A percentile compares a stretch with the other conserved stretches of the same genome.
These are phyloP conservation scores for Netelia melanura DNA, from an alignment of 2,888 invertebrate species.

Conservation along the genomic window DNA sequence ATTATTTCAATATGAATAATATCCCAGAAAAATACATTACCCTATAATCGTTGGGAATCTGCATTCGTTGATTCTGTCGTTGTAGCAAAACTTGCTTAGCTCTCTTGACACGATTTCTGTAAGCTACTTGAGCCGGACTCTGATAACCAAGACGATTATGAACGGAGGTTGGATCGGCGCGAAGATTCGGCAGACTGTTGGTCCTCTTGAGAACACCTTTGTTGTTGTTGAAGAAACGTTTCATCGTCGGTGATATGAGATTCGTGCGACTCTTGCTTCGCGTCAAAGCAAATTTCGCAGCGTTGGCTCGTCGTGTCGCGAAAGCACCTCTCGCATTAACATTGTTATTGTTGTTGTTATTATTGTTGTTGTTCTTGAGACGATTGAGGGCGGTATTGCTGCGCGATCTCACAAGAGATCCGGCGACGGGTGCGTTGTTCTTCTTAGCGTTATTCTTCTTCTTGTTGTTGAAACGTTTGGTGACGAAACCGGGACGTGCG, in stretches of 20 bases:
- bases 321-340: conserved; percentile 74
- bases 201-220: conserved; percentile 78
- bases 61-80: conserved; percentile 79
- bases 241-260: conserved; percentile 70
- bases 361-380: conserved; percentile 55
- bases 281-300: conserved; percentile 76
- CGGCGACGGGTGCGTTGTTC: conserved; percentile 22
- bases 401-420: conserved; percentile 74
- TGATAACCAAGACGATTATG: conserved; percentile 83
- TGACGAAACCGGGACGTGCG: conserved; percentile 77
- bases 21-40: conserved; percentile 71
- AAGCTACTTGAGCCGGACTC: conserved; percentile 82
- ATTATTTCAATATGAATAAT: background rate
- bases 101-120: conserved; percentile 82
- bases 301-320: conserved; percentile 73
- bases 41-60: conserved; percentile 78
- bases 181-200: conserved; percentile 81
- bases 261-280: conserved; percentile 81
- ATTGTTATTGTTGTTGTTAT: conserved; percentile 69
- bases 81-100: conserved; percentile 81
- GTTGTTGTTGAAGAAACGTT: conserved; percentile 75
- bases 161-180: conserved; percentile 81
- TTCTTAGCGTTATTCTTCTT: conserved; percentile 54
- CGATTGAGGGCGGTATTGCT: conserved; percentile 77
- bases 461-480: conserved; percentile 77